These are phyloP conservation scores for Taxidea taxus DNA, from an alignment of 2,113 vertebrate genomes.

Conservation along the genomic window DNA sequence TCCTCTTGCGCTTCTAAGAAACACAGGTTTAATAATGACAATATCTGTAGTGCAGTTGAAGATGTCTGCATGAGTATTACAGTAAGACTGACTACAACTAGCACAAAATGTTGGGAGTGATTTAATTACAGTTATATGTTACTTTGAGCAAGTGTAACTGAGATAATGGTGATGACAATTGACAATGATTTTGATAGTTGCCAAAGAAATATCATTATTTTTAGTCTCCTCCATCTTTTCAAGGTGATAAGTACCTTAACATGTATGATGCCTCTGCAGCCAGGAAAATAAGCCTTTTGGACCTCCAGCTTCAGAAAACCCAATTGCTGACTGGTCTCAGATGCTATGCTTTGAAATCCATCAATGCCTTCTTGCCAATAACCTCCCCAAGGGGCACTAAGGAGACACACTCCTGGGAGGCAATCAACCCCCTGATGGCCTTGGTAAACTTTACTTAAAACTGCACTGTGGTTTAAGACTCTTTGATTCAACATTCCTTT, in stretches of 20 bases:
- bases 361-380: not conserved
- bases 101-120: not conserved
- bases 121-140: not conserved
- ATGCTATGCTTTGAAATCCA: not conserved
- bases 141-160: not conserved
- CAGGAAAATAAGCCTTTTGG: not conserved
- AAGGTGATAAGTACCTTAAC: not conserved
- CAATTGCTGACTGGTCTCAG: not conserved
- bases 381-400: not conserved
- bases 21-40: not conserved
- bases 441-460: not conserved
- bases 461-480: not conserved
- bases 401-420: not conserved
- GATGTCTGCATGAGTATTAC: not conserved
- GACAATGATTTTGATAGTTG: not conserved
- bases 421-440: too few species aligned
- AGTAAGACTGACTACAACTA: not conserved
- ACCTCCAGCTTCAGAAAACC: not conserved
- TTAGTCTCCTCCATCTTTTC: not conserved
- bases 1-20: not conserved
- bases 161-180: not conserved
- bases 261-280: not conserved
- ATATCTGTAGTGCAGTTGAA: not conserved
- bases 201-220: not conserved
- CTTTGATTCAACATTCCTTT: not conserved